These are phyloP conservation scores for Stenurella melanura DNA, from an alignment of 2,888 invertebrate species.

Conservation along the genomic window DNA sequence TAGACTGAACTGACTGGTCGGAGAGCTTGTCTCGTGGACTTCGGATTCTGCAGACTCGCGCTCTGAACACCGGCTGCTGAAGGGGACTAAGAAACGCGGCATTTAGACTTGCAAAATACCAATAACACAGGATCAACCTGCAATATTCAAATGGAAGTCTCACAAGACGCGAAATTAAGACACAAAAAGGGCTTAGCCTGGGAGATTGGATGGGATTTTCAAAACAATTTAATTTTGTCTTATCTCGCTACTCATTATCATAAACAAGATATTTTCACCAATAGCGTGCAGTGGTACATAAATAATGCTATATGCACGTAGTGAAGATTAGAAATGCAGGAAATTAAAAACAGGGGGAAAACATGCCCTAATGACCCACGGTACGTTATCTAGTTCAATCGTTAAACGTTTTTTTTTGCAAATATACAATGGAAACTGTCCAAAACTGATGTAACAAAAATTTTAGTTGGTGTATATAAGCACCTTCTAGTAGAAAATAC, in stretches of 20 bases:
- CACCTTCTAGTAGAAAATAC: too few relatives aligned
- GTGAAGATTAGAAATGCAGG: not conserved
- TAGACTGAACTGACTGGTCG: slow-evolving; percentile 62
- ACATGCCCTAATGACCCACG: too few relatives aligned
- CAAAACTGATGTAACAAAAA: too few relatives aligned
- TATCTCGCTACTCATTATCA: not conserved
- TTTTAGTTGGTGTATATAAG: too few relatives aligned
- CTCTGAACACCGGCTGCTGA: slow-evolving; percentile 34
- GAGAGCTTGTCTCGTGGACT: slow-evolving; percentile 47
- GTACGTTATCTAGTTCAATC: too few relatives aligned
- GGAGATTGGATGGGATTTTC: not conserved
- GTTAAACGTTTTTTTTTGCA: too few relatives aligned
- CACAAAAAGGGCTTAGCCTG: slow-evolving; percentile 1
- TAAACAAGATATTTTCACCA: not conserved
- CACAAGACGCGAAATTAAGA: not conserved
- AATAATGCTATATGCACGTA: not conserved
- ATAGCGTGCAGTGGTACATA: not conserved
- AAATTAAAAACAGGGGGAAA: too few relatives aligned
- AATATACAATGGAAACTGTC: too few relatives aligned
- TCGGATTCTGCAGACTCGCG: slow-evolving; percentile 55
- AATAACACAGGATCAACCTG: slow-evolving; percentile 48
- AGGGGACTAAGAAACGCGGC: slow-evolving; percentile 36
- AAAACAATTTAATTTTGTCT: not conserved
- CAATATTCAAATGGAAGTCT: not conserved
- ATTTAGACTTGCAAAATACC: slow-evolving; percentile 51